Evolutionary conservation across 2,797 vertebrate species (phyloP).

Genomic region (Poeciliopsis paucimaculata): DNA sequence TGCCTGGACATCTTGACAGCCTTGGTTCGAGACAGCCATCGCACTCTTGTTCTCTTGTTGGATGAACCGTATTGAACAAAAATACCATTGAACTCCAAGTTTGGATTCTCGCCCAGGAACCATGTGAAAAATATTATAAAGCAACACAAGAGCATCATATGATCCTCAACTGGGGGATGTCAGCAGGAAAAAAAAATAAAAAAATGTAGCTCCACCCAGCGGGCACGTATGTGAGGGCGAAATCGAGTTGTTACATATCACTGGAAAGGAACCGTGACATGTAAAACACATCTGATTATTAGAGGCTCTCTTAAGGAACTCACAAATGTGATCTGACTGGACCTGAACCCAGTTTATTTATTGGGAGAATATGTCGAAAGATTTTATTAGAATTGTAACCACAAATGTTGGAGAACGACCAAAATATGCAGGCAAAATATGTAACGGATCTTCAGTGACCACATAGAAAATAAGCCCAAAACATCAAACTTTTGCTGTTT

Average conservation of each 20-base stretch:
- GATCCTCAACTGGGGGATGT: slow-evolving; percentile 62
- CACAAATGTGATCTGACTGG: slow-evolving; percentile 13
- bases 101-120: slow-evolving; percentile 69
- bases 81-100: slow-evolving; percentile 73
- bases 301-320: slow-evolving; percentile 16
- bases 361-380: slow-evolving; percentile 27
- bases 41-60: slow-evolving; percentile 55
- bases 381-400: slow-evolving; percentile 29
- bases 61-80: slow-evolving; percentile 74
- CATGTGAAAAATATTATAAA: slow-evolving; percentile 78
- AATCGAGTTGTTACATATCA: slow-evolving; percentile 35
- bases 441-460: slow-evolving; percentile 21
- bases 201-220: slow-evolving; percentile 51
- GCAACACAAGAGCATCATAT: slow-evolving; percentile 78
- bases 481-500: slow-evolving; percentile 4
- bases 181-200: slow-evolving; percentile 30
- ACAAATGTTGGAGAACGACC: slow-evolving; percentile 22
- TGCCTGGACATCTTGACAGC: slow-evolving; percentile 68
- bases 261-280: slow-evolving; percentile 33
- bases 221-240: slow-evolving; percentile 51
- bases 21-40: slow-evolving; percentile 65
- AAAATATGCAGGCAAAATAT: slow-evolving; percentile 34
- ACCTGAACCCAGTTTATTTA: slow-evolving; percentile 34
- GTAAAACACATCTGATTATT: slow-evolving; percentile 19
- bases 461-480: slow-evolving; percentile 25